These are phyloP conservation scores for Tenthredo scrophulariae DNA, from an alignment of 2,888 invertebrate species.

Conservation along the genomic window DNA sequence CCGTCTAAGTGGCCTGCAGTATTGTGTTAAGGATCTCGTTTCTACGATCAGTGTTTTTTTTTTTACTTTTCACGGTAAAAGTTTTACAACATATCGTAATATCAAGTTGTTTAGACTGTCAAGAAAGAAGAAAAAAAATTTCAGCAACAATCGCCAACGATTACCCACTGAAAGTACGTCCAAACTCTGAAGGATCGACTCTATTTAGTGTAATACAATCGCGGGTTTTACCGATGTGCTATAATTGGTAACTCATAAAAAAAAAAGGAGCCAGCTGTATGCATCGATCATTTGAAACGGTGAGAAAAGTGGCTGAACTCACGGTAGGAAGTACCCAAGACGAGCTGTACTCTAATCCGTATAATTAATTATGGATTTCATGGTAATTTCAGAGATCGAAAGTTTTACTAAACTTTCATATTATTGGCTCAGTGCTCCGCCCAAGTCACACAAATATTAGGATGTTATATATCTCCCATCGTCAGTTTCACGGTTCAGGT, in stretches of 20 bases:
- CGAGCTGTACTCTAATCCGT: conserved; percentile 13
- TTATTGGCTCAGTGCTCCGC: conserved; percentile 12
- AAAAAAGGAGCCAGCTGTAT: neutral
- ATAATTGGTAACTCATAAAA: conserved; percentile 13
- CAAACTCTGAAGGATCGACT: neutral
- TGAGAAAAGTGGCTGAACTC: conserved; percentile 7
- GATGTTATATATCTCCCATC: neutral
- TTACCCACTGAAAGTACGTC: conserved; percentile 20
- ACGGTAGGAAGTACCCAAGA: neutral
- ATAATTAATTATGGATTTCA: conserved; percentile 37
- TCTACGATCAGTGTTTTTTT: neutral
- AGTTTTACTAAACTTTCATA: conserved; percentile 37
- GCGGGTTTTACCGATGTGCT: conserved; percentile 6
- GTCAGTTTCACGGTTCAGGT: neutral
- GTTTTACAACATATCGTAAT: conserved; percentile 40
- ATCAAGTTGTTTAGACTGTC: conserved; percentile 2
- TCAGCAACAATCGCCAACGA: conserved; percentile 7
- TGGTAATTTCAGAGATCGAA: conserved; percentile 47
- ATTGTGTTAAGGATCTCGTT: neutral
- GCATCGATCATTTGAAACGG: conserved; percentile 12
- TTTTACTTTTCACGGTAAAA: conserved; percentile 25
- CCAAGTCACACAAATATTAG: conserved; percentile 21
- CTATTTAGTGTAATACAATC: neutral
- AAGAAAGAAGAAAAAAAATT: no score
- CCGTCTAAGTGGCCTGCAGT: neutral